Conservation (phyloP, 2,113 vertebrate species). For the Corythaeola cristata region DNA sequence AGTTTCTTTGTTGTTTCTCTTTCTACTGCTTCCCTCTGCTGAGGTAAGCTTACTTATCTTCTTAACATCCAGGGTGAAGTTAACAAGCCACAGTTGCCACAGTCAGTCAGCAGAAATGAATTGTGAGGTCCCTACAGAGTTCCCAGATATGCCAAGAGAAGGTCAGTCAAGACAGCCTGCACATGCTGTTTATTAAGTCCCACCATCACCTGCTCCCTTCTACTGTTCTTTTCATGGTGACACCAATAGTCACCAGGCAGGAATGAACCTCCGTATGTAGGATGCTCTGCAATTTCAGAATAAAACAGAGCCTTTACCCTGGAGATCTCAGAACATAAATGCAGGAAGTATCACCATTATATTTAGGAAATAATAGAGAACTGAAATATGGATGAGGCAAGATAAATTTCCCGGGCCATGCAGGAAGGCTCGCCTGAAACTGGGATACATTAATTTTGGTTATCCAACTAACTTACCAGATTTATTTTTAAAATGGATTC, state of each 20-base stretch:
- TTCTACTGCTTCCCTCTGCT: not conserved
- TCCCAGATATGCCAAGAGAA: not conserved
- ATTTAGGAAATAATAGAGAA: not conserved
- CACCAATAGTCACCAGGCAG: not conserved
- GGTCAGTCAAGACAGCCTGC: not conserved
- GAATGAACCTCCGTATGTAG: accelerated
- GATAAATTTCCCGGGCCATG: accelerated
- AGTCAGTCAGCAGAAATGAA: not conserved
- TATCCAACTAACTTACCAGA: not conserved
- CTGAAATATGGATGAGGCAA: not conserved
- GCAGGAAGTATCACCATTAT: not conserved
- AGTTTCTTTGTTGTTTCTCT: not conserved
- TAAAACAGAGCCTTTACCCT: not conserved
- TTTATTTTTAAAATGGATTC: not conserved
- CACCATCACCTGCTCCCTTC: not conserved
- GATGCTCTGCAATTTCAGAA: not conserved
- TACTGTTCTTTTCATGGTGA: not conserved
- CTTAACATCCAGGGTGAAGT: not conserved
- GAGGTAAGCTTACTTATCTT: not conserved
- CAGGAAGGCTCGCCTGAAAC: not conserved
- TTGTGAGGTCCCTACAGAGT: not conserved
- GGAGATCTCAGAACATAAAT: not conserved
- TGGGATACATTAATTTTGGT: accelerated
- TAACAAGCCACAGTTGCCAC: not conserved
- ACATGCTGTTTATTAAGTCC: not conserved